phyloP scores from a whole-genome alignment of 2,797 vertebrate genomes.

The Coluber constrictor region DNA sequence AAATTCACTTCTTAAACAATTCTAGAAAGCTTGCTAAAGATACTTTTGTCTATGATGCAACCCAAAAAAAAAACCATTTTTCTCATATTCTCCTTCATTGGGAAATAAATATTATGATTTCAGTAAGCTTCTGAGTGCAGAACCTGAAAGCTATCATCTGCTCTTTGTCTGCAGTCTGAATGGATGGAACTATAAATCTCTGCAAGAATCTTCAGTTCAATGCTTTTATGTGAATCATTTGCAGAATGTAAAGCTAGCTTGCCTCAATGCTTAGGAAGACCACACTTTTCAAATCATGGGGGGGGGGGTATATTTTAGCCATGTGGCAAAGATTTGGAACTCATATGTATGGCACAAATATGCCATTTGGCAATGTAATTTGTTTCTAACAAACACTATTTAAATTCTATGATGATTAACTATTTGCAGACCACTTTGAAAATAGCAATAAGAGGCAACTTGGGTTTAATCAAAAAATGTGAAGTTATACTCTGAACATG shows the following conservation, averaged over 20 bases:
- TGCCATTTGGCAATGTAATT: background rate
- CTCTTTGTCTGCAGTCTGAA: constrained; percentile 3
- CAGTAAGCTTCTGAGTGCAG: background rate
- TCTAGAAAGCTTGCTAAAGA: background rate
- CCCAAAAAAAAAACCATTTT: background rate
- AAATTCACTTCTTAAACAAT: background rate
- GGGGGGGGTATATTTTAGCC: background rate
- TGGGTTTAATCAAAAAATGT: background rate
- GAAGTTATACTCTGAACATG: background rate
- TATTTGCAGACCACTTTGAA: background rate
- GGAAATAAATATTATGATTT: constrained; percentile 11
- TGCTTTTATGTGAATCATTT: background rate
- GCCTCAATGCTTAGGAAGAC: constrained; percentile 19
- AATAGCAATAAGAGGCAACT: background rate
- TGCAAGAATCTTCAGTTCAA: constrained; percentile 24
- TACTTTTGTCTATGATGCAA: background rate
- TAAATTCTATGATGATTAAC: background rate
- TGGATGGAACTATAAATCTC: constrained; percentile 12
- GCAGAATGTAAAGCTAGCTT: constrained; percentile 28
- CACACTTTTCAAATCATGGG: constrained; percentile 20
- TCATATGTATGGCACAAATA: background rate
- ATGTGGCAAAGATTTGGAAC: background rate
- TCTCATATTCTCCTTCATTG: background rate
- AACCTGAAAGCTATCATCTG: background rate
- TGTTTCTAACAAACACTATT: background rate